Conservation (phyloP, 1,140 invertebrate species). For the Neodiprion virginianus region DNA sequence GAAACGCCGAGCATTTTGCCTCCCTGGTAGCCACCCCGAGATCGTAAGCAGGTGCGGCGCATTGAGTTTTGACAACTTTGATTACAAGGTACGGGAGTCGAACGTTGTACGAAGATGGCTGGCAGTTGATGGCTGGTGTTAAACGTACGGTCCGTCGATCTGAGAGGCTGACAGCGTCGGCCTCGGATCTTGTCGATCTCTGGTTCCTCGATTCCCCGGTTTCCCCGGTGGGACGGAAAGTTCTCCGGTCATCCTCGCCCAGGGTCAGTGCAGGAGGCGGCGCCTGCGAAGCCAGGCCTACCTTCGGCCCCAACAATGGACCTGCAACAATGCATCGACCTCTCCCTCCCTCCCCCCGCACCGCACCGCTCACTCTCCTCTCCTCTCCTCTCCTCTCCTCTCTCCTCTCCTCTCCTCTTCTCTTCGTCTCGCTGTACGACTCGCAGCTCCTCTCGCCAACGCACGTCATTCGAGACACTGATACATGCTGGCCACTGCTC, state of each 20-base stretch:
- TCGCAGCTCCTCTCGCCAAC: conserved; percentile 3
- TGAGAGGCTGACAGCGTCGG: neutral
- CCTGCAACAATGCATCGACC: conserved; percentile 41
- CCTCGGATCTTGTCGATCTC: neutral
- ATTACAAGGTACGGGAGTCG: too few relatives aligned
- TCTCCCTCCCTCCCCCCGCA: conserved; percentile 26
- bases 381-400: neutral
- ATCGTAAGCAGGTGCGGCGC: too few relatives aligned
- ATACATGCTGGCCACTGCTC: conserved; percentile 26
- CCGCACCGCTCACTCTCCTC: conserved; percentile 30
- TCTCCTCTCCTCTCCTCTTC: neutral
- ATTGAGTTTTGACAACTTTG: too few relatives aligned
- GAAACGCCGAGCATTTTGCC: too few relatives aligned
- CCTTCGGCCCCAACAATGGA: conserved; percentile 39
- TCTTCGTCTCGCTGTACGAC: neutral
- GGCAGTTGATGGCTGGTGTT: too few relatives aligned
- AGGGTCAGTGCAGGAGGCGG: conserved; percentile 49
- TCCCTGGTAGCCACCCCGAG: too few relatives aligned
- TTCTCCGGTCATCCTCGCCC: conserved; percentile 27
- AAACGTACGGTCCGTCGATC: neutral
- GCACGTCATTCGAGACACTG: conserved; percentile 31
- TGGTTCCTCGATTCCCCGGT: neutral
- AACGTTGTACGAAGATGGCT: too few relatives aligned
- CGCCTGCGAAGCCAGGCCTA: conserved; percentile 45
- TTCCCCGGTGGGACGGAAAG: neutral